Conservation (phyloP, 2,113 vertebrate genomes). For the Egretta garzetta region DNA sequence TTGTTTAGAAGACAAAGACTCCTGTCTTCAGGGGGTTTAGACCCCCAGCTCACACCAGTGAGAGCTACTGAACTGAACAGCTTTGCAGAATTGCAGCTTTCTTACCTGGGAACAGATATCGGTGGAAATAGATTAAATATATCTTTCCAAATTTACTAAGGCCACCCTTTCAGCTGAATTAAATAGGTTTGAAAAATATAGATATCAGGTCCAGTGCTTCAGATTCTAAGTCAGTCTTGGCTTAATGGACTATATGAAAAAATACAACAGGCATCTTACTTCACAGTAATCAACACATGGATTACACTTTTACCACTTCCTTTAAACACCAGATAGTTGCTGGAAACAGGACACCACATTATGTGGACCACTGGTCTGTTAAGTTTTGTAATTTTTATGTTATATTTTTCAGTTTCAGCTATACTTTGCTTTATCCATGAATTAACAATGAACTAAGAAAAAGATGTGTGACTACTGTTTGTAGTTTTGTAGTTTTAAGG, state of each 20-base stretch:
- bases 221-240: not conserved
- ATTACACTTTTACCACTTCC: not conserved
- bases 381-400: not conserved
- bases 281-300: not conserved
- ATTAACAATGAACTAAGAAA: not conserved
- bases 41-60: not conserved
- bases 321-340: not conserved
- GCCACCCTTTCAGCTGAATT: not conserved
- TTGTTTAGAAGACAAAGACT: not conserved
- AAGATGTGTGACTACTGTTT: not conserved
- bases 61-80: not conserved
- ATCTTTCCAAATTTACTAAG: not conserved
- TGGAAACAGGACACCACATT: not conserved
- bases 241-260: not conserved
- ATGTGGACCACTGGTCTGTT: not conserved
- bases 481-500: not conserved
- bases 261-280: not conserved
- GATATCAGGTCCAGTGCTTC: not conserved
- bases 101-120: not conserved
- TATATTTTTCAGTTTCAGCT: not conserved
- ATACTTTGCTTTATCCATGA: not conserved
- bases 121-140: not conserved
- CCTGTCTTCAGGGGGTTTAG: not conserved
- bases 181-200: not conserved
- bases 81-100: not conserved